Evolutionary conservation across 2,113 vertebrate genomes (phyloP).

Genomic region (Malurus melanocephalus): DNA sequence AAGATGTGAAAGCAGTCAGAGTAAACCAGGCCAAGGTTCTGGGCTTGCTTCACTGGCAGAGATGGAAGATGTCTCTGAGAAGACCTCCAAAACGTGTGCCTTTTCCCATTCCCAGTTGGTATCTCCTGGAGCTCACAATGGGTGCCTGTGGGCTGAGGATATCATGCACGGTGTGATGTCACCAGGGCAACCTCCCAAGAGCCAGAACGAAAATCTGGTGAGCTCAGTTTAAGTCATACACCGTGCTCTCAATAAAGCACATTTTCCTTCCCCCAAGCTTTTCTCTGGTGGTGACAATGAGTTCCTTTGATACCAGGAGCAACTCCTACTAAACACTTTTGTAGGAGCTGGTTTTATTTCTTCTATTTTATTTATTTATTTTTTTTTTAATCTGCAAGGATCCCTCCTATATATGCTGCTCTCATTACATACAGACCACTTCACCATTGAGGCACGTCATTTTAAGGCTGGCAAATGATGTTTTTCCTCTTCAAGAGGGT

Average conservation of each 20-base stretch:
- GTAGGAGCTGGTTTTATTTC: not conserved
- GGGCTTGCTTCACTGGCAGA: not conserved
- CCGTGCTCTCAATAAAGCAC: slow-evolving; percentile 7
- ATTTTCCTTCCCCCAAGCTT: not conserved
- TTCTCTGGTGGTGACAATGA: slow-evolving; percentile 29
- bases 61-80: not conserved
- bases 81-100: rapidly evolving
- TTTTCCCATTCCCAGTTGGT: not conserved
- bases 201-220: slow-evolving; percentile 23
- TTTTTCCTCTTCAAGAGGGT: slow-evolving; percentile 7
- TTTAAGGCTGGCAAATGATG: not conserved
- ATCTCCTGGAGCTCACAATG: not conserved
- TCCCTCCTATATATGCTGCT: not conserved
- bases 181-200: slow-evolving; percentile 28
- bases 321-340: not conserved
- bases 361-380: no score
- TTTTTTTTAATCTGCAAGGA: not conserved
- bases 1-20: not conserved
- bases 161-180: slow-evolving; percentile 18
- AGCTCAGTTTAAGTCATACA: slow-evolving; percentile 49
- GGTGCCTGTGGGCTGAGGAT: slow-evolving; percentile 22
- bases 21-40: not conserved
- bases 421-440: not conserved
- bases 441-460: not conserved
- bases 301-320: slow-evolving; percentile 24